Evolutionary conservation across 1,140 invertebrate genomes (phyloP), one percentile per base, ranked within the genome.

Genomic region (Panulirus ornatus): DNA sequence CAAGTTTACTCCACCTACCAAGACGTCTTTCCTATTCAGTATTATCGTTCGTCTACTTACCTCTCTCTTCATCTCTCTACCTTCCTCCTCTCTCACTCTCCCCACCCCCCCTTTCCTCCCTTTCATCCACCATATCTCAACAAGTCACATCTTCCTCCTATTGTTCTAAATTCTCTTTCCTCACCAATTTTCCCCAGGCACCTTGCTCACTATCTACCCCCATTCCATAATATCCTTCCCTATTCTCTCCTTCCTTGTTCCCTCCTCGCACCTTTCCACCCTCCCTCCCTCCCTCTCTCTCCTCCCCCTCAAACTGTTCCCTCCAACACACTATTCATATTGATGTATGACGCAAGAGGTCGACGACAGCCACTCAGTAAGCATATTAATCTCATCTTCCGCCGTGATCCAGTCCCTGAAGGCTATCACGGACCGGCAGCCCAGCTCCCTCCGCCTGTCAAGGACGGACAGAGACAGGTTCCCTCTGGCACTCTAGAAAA

Each of bases 361-460:
- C 40, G 5, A 19, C 40, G 40, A 76, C 73, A 76, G 38, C 36
- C 73, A 76, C 73, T 76, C 73, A 76, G 42, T 76, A 76, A 76
- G 73, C 73, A 76, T 76, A 76, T 76, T 76, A 76, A 76, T 76
- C 73, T 44, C 38, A 76, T 76, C 38, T 76, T 27, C 38, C 34
- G 16, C 44, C 73, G 34, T 47, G 44, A n/a, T n/a, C n/a, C n/a
- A n/a, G n/a, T n/a, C n/a, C n/a, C n/a, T n/a, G n/a, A n/a, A n/a
- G n/a, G n/a, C n/a, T n/a, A n/a, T n/a, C n/a, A n/a, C n/a, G n/a
- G n/a, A n/a, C n/a, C n/a, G n/a, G n/a, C n/a, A n/a, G n/a, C n/a
- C n/a, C n/a, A n/a, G n/a, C n/a, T n/a, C n/a, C n/a, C n/a, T n/a
- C n/a, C n/a, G n/a, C n/a, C n/a, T n/a, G n/a, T n/a, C n/a, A n/a